Evolutionary conservation across 1,140 invertebrate species (phyloP), one percentile per base, ranked within the genome.

Genomic region (Teleopsis dalmanni): DNA sequence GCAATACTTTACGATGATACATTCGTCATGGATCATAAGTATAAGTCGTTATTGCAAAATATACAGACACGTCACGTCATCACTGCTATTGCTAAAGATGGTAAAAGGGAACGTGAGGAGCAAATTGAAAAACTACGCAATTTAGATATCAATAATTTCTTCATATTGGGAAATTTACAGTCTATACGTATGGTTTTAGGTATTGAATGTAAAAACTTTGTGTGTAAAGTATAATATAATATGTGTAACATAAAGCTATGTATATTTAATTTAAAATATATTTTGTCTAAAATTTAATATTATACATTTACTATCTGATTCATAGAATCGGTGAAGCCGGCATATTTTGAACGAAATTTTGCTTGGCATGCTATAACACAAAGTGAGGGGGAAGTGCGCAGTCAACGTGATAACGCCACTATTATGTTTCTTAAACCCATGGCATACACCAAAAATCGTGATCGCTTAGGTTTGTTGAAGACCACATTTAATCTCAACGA

Each of bases 11-110:
- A 91, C 66, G 91, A 95, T 59, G 77, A 85, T 10, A 81, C 82
- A 19, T 94, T 93, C 59, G 82, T 88, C 1, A 91, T 94, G 85
- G 87, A 91, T 56, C 87, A 93, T 72, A 92, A 94, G 70, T 93
- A 91, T 72, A 91, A 91, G 69, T 88, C 88, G 7, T 70, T 94
- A 2, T 70, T 94, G 11, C 78, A 90, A 62, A 93, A 94, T 70
- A 83, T 93, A 22, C 85, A 88, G 14, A 90, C 88, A 0, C 76
- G 89, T 3, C 89, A 93, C 62, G 81, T 91, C 1, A 91, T 91
- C 19, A 80, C 83, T 1, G 76, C 77, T 14, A 78, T 83, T 71
- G 72, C 75, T 65, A 65, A 72, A 67, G 60, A 76, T 72, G 33
- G 74, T 71, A 58, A 75, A 71, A 13, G 73, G 70, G 51, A 79